A percentile compares a stretch with the other conserved stretches of the same genome.
Conservation (phyloP, 1,140 invertebrate species). For the Cydia amplana region DNA sequence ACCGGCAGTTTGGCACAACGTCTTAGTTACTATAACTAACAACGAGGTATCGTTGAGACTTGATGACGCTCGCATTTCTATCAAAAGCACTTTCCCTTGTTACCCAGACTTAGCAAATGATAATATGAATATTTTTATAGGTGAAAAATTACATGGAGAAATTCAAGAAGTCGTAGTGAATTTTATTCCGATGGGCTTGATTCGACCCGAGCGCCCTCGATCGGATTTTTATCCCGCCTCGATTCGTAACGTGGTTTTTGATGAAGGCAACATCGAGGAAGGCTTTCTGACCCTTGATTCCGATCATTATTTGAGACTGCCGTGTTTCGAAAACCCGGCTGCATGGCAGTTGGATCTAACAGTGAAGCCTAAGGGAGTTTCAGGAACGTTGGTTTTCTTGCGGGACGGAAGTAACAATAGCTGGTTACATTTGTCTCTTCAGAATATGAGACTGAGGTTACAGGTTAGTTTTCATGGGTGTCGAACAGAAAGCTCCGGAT, state of each 20-base stretch:
- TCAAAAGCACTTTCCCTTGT: conserved; percentile 57
- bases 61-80: conserved; percentile 51
- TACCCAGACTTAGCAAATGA: conserved; percentile 60
- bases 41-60: conserved; percentile 58
- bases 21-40: conserved; percentile 59
- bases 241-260: conserved; percentile 61
- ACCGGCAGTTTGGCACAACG: conserved; percentile 59
- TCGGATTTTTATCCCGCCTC: conserved; percentile 50
- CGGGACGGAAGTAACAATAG: conserved; percentile 40
- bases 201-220: conserved; percentile 37
- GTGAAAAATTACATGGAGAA: conserved; percentile 65
- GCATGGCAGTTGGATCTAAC: conserved; percentile 65
- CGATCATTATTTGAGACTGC: conserved; percentile 61
- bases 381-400: conserved; percentile 62
- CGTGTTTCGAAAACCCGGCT: conserved; percentile 58
- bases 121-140: conserved; percentile 55
- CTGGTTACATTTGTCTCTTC: conserved; percentile 59
- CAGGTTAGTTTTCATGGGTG: conserved; percentile 41
- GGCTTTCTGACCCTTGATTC: conserved; percentile 55
- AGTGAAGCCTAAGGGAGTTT: conserved; percentile 55
- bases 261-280: conserved; percentile 61
- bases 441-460: conserved; percentile 61
- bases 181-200: conserved; percentile 61
- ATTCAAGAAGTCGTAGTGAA: conserved; percentile 68
- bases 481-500: conserved; percentile 56